Evolutionary conservation across 2,888 invertebrate genomes (phyloP).

Genomic region (Magallana nippona): DNA sequence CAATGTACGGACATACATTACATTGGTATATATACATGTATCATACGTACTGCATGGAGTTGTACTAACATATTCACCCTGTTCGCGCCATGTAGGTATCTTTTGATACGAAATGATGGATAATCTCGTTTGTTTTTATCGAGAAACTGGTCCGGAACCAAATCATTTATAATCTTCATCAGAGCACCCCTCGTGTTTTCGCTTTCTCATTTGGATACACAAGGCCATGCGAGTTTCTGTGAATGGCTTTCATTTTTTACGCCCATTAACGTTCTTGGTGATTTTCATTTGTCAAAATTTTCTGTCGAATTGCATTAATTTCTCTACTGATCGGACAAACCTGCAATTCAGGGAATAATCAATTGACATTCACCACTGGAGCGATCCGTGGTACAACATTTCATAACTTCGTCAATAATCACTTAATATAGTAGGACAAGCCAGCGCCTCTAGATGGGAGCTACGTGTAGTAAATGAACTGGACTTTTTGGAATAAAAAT

Average conservation of each 20-base stretch:
- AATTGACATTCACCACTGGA: constrained; percentile 6
- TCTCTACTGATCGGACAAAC: constrained; percentile 6
- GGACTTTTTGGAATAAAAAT: not conserved
- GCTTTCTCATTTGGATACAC: not conserved
- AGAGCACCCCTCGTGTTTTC: not conserved
- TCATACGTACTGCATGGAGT: too few relatives aligned
- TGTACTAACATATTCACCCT: too few relatives aligned
- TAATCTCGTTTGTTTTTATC: not conserved
- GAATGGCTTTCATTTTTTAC: not conserved
- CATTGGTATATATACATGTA: too few relatives aligned
- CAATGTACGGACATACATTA: too few relatives aligned
- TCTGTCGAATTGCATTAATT: constrained; percentile 21
- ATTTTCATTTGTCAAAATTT: constrained; percentile 24
- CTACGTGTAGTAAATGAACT: not conserved
- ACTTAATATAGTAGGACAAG: not conserved
- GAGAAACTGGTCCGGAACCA: constrained; percentile 13
- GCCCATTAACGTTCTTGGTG: not conserved
- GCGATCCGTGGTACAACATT: not conserved
- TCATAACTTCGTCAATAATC: constrained; percentile 16
- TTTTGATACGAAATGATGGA: not conserved
- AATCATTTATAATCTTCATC: not conserved
- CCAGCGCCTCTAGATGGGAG: not conserved
- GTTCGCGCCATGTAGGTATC: too few relatives aligned
- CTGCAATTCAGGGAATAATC: constrained; percentile 9
- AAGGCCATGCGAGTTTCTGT: not conserved